A percentile compares a stretch with the other conserved stretches of the same genome.
phyloP scores from a whole-genome alignment of 2,797 vertebrate genomes.

The Clarias platycephalus region DNA sequence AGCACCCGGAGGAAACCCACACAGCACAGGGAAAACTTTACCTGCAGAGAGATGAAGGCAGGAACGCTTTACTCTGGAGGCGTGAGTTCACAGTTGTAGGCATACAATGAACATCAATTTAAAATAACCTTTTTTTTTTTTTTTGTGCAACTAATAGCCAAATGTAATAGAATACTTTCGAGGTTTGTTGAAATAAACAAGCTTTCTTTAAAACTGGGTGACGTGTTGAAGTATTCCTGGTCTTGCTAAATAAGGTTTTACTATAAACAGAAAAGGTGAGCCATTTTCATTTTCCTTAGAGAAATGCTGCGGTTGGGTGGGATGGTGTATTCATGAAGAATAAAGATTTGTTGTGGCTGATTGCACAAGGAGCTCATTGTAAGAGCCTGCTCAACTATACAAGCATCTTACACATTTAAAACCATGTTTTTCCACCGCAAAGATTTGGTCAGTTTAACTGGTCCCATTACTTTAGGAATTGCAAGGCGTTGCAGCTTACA shows the following conservation, averaged over 20 bases:
- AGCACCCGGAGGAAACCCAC: too few relatives aligned
- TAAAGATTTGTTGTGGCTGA: slow-evolving; percentile 14
- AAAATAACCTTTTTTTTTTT: neutral
- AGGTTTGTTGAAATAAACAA: neutral
- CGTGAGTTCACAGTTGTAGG: too few relatives aligned
- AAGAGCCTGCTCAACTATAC: neutral
- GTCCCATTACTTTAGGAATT: neutral
- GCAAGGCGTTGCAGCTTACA: neutral
- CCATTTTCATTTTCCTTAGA: neutral
- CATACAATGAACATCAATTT: neutral
- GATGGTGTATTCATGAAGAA: neutral
- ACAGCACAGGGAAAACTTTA: too few relatives aligned
- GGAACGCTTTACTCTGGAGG: too few relatives aligned
- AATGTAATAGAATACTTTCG: neutral
- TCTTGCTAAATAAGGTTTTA: neutral
- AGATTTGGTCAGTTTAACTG: slow-evolving; percentile 2
- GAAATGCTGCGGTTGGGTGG: neutral
- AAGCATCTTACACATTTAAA: neutral
- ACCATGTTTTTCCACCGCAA: neutral
- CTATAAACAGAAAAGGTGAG: neutral
- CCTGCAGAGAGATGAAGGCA: too few relatives aligned
- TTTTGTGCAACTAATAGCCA: neutral
- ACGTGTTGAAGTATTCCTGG: neutral
- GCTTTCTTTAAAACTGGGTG: neutral
- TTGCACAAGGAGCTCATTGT: slow-evolving; percentile 18